Percentiles rank a stretch among this genome's conserved stretches.
phyloP scores from a whole-genome alignment of 2,797 vertebrate genomes.

The Petrocephalus schoutedeni region DNA sequence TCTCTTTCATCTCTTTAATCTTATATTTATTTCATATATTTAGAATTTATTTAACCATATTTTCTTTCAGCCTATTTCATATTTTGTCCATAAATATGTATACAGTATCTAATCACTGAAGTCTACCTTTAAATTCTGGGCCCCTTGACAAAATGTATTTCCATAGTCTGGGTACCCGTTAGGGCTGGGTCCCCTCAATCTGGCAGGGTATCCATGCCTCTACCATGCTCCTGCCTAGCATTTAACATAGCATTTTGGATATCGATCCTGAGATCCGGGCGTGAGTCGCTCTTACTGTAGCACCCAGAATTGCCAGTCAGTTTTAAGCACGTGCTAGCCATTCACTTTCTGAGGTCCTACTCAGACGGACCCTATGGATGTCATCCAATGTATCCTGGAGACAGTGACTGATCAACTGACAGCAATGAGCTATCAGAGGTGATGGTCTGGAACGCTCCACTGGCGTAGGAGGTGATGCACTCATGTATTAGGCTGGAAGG shows the following conservation, averaged over 20 bases:
- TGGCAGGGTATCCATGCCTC: neutral
- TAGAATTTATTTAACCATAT: neutral
- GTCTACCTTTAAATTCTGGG: neutral
- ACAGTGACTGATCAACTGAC: neutral
- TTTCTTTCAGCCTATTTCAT: neutral
- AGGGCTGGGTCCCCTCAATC: neutral
- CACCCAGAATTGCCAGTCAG: constrained; percentile 3
- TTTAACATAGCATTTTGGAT: neutral
- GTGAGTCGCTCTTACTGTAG: neutral
- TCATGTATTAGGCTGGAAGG: neutral
- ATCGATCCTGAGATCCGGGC: neutral
- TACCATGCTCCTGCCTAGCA: neutral
- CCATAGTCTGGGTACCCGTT: neutral
- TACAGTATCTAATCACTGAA: neutral
- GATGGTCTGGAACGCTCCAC: neutral
- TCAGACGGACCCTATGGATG: neutral
- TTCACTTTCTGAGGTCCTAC: neutral
- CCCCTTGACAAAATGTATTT: neutral
- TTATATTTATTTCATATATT: neutral
- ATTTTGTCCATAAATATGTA: neutral
- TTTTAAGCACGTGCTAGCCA: neutral
- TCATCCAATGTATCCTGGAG: neutral
- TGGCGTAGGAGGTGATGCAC: neutral
- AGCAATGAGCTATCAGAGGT: neutral
- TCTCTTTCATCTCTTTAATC: neutral